phyloP scores from a whole-genome alignment of 2,113 vertebrate species.

The Tetrax tetrax region DNA sequence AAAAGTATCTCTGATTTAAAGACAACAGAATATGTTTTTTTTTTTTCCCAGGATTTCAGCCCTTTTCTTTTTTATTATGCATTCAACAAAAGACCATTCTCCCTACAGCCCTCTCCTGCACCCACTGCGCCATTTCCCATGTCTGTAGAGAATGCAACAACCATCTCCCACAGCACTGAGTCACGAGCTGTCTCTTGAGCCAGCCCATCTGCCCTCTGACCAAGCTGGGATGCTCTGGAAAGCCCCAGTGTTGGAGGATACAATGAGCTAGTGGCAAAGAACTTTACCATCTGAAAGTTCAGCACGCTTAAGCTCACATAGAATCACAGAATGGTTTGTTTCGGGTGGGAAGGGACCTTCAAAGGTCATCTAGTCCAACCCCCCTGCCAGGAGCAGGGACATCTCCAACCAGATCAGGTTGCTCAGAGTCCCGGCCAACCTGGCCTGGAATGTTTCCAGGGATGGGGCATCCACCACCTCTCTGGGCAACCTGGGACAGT shows the following conservation, averaged over 20 bases:
- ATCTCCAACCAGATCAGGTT: no score
- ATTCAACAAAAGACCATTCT: not conserved
- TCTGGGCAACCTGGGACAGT: no score
- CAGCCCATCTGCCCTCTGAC: accelerated
- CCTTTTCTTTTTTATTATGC: not conserved
- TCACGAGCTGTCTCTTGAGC: not conserved
- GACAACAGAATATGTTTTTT: not conserved
- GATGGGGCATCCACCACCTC: no score
- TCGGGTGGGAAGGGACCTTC: no score
- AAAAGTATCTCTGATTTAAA: not conserved
- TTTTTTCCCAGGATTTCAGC: not conserved
- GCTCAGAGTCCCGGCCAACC: no score
- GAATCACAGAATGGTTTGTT: no score
- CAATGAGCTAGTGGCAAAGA: not conserved
- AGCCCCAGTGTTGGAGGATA: accelerated
- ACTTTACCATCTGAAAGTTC: not conserved
- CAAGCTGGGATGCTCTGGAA: not conserved
- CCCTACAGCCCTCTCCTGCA: not conserved
- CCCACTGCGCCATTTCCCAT: not conserved
- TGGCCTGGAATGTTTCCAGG: no score
- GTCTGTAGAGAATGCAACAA: not conserved
- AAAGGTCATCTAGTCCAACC: no score
- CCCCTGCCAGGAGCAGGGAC: no score
- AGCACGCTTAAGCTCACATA: not conserved
- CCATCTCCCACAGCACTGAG: not conserved